Evolutionary conservation across 2,797 vertebrate genomes (phyloP), one percentile per base, ranked within the genome.

Genomic region (Scarus forsteni): DNA sequence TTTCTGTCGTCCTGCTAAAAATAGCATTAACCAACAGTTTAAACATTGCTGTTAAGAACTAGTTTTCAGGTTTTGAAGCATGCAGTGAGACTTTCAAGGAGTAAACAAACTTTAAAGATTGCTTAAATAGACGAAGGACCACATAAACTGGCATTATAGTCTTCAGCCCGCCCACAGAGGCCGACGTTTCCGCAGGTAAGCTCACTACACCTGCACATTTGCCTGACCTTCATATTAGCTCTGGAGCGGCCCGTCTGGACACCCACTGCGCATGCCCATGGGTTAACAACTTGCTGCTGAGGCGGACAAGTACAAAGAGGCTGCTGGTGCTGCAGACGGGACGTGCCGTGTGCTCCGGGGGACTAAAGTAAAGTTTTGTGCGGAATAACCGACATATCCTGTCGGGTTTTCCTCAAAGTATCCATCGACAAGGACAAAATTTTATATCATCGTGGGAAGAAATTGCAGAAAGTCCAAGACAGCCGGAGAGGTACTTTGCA

Each of bases 181-280:
- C 50, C 70, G 48, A n/a, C 15, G 44, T 16, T 8, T 5, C 27
- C 1, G 14, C 83, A 85, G 81, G 79, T 86, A 36, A 70, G 52
- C 45, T 13, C 7, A 34, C 50, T 35, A 63, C 88, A 91, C 87
- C 89, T 91, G 85, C 12, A 38, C 13, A 27, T 52, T 49, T 3
- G 3, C 3, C 60, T 57, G 73, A 76, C 83, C 73, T 79, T 73
- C 73, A 42, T 15, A 7, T 16, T 8, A 3, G 39, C 73, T 0
- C 53, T 2, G 34, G 13, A 55, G 27, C 27, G 14, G 59, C 50
- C 44, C 0, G 12, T 16, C 19, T 5, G 48, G 14, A 53, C 8
- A 10, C 13, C 45, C 0, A 89, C 75, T 92, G 89, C 91, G 91
- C 91, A 92, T 92, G 91, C 2, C 34, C 70, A 77, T 73, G 63